Evolutionary conservation across 2,888 invertebrate genomes (phyloP).

Genomic region (Tortricodes alternella): DNA sequence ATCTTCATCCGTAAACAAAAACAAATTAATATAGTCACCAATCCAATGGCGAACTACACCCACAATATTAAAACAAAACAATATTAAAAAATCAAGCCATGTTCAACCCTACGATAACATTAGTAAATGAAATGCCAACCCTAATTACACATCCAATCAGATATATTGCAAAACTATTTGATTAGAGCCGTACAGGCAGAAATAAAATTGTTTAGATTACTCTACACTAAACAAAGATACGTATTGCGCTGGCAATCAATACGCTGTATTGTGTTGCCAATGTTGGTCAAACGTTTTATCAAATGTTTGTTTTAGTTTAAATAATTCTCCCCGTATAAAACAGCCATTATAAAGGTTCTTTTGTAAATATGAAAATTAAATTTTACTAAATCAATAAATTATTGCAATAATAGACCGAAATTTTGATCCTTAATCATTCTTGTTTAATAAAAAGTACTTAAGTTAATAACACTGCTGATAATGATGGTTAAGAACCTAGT

Average conservation of each 20-base stretch:
- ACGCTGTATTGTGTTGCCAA: neutral
- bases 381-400: neutral
- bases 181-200: neutral
- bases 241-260: neutral
- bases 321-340: too few species aligned
- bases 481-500: too few species aligned
- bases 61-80: too few species aligned
- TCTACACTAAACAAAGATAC: neutral
- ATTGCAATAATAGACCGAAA: neutral
- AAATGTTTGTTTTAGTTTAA: neutral
- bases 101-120: neutral
- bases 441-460: neutral
- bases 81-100: too few species aligned
- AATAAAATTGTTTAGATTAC: constrained; percentile 12
- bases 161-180: constrained; percentile 2
- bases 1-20: too few species aligned
- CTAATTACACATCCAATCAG: constrained; percentile 3
- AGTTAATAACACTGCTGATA: neutral
- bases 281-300: neutral
- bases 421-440: neutral
- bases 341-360: too few species aligned
- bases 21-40: too few species aligned
- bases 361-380: too few species aligned
- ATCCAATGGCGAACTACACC: too few species aligned
- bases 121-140: neutral